A percentile compares a stretch with the other conserved stretches of the same genome.
These are phyloP conservation scores for Gallinago stenura DNA, from an alignment of 2,797 vertebrate genomes.

Conservation along the genomic window DNA sequence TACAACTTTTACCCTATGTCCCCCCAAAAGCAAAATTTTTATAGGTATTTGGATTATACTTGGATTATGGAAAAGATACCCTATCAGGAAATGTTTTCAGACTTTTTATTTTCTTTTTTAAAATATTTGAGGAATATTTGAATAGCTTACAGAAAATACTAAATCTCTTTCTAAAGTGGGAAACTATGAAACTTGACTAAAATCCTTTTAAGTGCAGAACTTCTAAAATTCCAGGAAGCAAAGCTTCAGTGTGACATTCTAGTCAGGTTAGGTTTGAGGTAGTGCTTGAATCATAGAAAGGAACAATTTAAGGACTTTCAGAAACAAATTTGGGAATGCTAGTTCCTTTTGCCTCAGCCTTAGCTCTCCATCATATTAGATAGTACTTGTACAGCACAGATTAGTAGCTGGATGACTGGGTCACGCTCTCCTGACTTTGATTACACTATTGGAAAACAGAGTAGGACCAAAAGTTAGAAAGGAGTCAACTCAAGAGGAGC, in stretches of 20 bases:
- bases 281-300: background rate
- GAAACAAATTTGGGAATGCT: background rate
- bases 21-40: background rate
- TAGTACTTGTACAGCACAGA: background rate
- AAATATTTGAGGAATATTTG: background rate
- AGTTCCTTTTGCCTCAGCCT: background rate
- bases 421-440: background rate
- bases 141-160: background rate
- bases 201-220: background rate
- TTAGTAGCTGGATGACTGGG: background rate
- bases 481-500: background rate
- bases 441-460: background rate
- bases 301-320: background rate
- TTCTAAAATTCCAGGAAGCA: background rate
- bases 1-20: background rate
- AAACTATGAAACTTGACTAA: background rate
- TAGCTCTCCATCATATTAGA: background rate
- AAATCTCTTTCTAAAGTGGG: background rate
- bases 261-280: background rate
- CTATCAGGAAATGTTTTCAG: background rate
- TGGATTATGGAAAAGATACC: too few relatives aligned
- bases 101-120: background rate
- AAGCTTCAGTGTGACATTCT: background rate
- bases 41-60: background rate
- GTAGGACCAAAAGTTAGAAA: background rate